Base-by-base conservation (phyloP, 1,140 invertebrate genomes). In the Sesamia nonagrioides region DNA sequence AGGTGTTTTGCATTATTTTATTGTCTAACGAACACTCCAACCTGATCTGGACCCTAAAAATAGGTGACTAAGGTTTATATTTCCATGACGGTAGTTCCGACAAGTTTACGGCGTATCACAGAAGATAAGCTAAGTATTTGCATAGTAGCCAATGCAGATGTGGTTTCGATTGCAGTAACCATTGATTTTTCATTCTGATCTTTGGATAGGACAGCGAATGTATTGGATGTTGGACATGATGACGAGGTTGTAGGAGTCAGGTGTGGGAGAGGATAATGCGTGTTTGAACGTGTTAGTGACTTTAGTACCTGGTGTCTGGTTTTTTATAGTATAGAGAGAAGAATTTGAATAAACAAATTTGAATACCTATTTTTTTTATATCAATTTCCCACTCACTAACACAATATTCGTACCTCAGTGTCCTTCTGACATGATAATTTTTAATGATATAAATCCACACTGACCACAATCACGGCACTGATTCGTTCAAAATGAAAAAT, bases 1-100 rank as follows among this genome's bases (percentile, higher is more conserved):
- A 42, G 54, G 60, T 77, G 48, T 54, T 74, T 40, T 68, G 74
- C 33, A 77, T 68, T 56, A 77, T 66, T 77, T 68, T 68, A 77
- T 77, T 77, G 60, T 77, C 54, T 33, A 60, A 27, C 35, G 21
- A 5, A 0, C 18, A 0, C 4, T 6, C 1, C 18, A 45, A 11
- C 0, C 0, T 4, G 60, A 58, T 60, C 6, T 0, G 0, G 7
- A 60, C 37, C 40, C 11, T 45, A 45, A 2, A 3, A 5, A n/a
- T 15, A 9, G 6, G 0, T 0, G 0, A 1, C 15, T 45, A 73
- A n/a, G 13, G 52, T 60, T 21, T 27, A 8, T 13, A 27, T n/a
- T 73, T 0, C 48, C 27, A 0, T 60, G 18, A 15, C 0, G 7
- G 37, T 4, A 6, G 2, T 27, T 18, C 27, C 6, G 71, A 60